Base-by-base conservation (phyloP, 2,113 vertebrate genomes). In the Puffinus mauretanicus region DNA sequence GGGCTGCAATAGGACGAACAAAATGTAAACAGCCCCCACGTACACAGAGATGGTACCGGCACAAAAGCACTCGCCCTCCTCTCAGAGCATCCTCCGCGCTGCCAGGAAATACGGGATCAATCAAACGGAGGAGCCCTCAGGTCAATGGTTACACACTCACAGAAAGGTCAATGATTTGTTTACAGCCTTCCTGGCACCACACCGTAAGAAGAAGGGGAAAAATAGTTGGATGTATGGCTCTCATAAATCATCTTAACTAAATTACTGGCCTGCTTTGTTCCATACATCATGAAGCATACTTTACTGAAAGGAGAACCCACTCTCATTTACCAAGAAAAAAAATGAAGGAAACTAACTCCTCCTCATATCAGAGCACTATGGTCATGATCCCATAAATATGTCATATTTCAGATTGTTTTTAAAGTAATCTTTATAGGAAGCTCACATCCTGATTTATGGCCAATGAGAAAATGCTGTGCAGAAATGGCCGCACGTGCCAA, bases 141-240 rank as follows among this genome's bases (percentile, higher is more conserved):
- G 65, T 94, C 70, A 44, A 6, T 1, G 62, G 71, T 9, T 92
- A 15, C 55, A 32, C 34, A 1, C 52, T 88, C 57, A 30, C 3
- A 55, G 72, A 40, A 96, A 82, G 83, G 88, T 94, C 91, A 86
- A 10, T 51, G 95, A 90, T 83, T 91, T 97, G 93, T 95, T 97
- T 96, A 77, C 80, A 64, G 85, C 94, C 82, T 92, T 96, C 90
- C 80, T 96, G 93, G 95, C 95, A 96, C 47, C 88, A 34, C 47
- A 64, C 17, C 16, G 3, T 12, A 4, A 69, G 65, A 55, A 1
- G 3, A 26, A 67, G 82, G 89, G 69, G 82, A 57, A 76, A 94
- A 95, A 77, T 2, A 79, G 87, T 67, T 83, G 42, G 69, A 64
- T 47, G 70, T 77, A 73, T 44, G 61, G 54, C 67, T 89, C 67